Base-by-base conservation (phyloP, 2,797 vertebrate species). In the Coccyzus lansbergi region DNA sequence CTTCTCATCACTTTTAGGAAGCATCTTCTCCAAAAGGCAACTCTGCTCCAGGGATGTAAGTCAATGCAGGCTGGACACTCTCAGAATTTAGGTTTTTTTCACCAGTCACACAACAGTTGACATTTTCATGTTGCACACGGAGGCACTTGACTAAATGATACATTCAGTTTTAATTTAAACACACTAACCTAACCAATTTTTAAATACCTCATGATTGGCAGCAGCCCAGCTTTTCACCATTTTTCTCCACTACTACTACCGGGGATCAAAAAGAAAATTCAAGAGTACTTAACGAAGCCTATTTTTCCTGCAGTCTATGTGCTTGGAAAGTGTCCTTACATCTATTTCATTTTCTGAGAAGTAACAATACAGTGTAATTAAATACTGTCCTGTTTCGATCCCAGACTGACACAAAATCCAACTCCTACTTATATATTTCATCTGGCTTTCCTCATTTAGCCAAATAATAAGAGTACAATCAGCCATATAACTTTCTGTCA, bases 91-190 rank as follows among this genome's bases (percentile, higher is more conserved):
- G 17, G 2, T 7, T 22, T 15, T 15, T 76, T 85, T 51, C 40
- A 42, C 68, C 52, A 59, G 12, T 89, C 53, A 79, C 40, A 76
- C 31, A 49, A 87, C n/a, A 89, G 20, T 44, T 49, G 26, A 17
- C 12, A 31, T 65, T 86, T 86, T 93, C 36, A 69, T 81, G 72
- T 56, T 81, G 17, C 40, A 90, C 36, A 72, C 62, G 28, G n/a
- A 52, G 46, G 68, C 20, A 65, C 11, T 38, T 53, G 44, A 46
- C 68, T 82, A 86, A 92, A 74, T 29, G 52, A 88, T 76, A 49
- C 52, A 38, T 76, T 83, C 48, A 26, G 15, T 83, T 88, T 91
- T 59, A 86, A 74, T 81, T 93, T 72, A 83, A 93, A 79, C 46
- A 72, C 31, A 49, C 90, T 68, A 77, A 74, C 26, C 24, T 40